phyloP scores from a whole-genome alignment of 2,113 vertebrate genomes.

The Colossoma macropomum region DNA sequence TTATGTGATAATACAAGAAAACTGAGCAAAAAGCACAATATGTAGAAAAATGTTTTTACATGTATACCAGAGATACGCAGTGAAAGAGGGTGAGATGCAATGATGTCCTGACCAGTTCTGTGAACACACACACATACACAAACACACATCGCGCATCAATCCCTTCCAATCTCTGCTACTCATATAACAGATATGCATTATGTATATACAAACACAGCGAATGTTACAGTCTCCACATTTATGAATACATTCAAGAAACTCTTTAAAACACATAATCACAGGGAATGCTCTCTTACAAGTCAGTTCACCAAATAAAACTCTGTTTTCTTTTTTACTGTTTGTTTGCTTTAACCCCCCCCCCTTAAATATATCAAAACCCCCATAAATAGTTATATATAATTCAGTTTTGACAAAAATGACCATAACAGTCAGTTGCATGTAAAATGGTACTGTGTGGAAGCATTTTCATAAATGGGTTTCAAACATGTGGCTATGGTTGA shows the following conservation, averaged over 20 bases:
- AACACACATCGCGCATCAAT: neutral
- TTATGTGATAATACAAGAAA: neutral
- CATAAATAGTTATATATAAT: constrained; percentile 31
- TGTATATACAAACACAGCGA: constrained; percentile 74
- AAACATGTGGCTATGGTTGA: constrained; percentile 18
- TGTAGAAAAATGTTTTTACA: neutral
- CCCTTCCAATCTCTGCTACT: constrained; percentile 64
- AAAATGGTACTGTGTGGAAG: constrained; percentile 40
- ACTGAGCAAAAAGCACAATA: too few species aligned
- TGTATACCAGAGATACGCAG: neutral
- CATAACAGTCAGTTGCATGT: constrained; percentile 51
- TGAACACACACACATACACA: neutral
- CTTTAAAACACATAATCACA: constrained; percentile 76
- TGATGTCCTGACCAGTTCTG: constrained; percentile 33
- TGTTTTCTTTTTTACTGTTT: constrained; percentile 57
- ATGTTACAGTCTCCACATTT: constrained; percentile 76
- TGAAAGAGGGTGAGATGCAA: neutral
- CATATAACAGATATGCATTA: constrained; percentile 81
- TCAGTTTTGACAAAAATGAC: constrained; percentile 36
- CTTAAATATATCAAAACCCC: constrained; percentile 16
- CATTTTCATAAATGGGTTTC: constrained; percentile 31
- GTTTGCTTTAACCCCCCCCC: neutral
- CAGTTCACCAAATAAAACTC: constrained; percentile 64
- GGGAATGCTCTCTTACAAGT: constrained; percentile 72
- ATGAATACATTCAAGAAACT: constrained; percentile 79